Percentiles rank a stretch among this genome's conserved stretches.
These are phyloP conservation scores for Drosophila aff. DNA, from an alignment of 1,140 invertebrate genomes.

Conservation along the genomic window DNA sequence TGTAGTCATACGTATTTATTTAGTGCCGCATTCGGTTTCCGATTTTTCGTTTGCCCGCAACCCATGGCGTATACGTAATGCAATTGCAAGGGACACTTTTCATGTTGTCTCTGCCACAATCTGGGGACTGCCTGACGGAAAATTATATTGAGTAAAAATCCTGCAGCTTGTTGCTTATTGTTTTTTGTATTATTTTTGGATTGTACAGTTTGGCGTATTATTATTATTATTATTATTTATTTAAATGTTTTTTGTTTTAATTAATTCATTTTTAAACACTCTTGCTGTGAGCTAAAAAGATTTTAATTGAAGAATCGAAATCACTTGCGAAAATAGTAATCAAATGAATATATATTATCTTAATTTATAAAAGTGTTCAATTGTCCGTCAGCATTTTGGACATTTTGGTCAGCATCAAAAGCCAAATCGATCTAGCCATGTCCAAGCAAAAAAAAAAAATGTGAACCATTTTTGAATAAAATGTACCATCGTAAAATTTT, in stretches of 20 bases:
- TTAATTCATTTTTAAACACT: not conserved
- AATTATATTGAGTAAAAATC: not conserved
- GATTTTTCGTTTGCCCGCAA: slow-evolving; percentile 6
- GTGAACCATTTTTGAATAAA: too few relatives aligned
- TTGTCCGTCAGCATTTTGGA: too few relatives aligned
- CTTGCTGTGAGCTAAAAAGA: not conserved
- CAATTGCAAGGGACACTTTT: slow-evolving; percentile 14
- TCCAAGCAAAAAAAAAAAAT: too few relatives aligned
- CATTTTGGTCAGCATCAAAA: too few relatives aligned
- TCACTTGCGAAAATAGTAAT: not conserved
- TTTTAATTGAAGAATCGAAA: not conserved
- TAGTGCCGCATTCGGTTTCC: slow-evolving; percentile 7
- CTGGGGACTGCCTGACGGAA: not conserved
- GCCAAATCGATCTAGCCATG: too few relatives aligned
- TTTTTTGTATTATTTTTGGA: too few relatives aligned
- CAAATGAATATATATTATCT: not conserved
- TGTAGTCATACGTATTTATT: slow-evolving; percentile 31
- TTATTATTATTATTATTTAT: too few relatives aligned
- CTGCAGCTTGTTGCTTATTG: slow-evolving; percentile 1
- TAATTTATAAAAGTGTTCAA: too few relatives aligned
- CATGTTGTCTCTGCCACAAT: not conserved
- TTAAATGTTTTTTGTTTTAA: too few relatives aligned
- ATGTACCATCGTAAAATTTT: too few relatives aligned
- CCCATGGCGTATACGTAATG: slow-evolving; percentile 34
- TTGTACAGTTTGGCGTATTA: too few relatives aligned